These are phyloP conservation scores for Tanytarsus gracilentus DNA, from an alignment of 2,888 invertebrate genomes.

Conservation along the genomic window DNA sequence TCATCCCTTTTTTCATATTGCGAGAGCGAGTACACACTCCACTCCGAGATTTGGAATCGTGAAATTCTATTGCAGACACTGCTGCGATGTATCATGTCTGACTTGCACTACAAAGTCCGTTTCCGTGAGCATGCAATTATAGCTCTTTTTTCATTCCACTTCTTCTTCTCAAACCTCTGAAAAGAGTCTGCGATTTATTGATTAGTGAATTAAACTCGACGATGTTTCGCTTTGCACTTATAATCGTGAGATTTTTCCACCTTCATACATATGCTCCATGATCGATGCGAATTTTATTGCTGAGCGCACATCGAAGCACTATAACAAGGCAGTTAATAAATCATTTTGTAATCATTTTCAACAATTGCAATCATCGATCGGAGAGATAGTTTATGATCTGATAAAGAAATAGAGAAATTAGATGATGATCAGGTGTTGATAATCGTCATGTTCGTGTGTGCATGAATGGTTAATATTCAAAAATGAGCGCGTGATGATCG, in stretches of 20 bases:
- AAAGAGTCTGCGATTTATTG: conserved; percentile 29
- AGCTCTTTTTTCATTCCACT: background rate
- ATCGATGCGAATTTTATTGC: conserved; percentile 25
- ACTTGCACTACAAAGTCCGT: conserved; percentile 19
- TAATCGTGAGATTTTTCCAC: conserved; percentile 10
- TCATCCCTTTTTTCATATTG: background rate
- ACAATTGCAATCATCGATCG: background rate
- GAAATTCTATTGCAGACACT: conserved; percentile 16
- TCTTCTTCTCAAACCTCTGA: background rate
- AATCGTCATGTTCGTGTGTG: too few relatives aligned
- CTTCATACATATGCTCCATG: background rate
- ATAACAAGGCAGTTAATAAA: conserved; percentile 27
- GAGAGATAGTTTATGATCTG: conserved; percentile 22
- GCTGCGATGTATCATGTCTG: conserved; percentile 4
- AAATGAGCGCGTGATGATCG: too few relatives aligned
- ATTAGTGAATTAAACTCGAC: conserved; percentile 23
- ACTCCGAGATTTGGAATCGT: conserved; percentile 5
- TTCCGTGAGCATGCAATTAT: conserved; percentile 27
- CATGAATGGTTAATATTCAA: too few relatives aligned
- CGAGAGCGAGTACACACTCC: background rate
- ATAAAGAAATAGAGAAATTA: conserved; percentile 29
- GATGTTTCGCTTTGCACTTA: background rate
- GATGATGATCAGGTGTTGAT: too few relatives aligned
- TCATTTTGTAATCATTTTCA: conserved; percentile 21
- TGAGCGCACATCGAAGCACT: background rate